phyloP scores from a whole-genome alignment of 2,113 vertebrate genomes.

The Silurus glanis region DNA sequence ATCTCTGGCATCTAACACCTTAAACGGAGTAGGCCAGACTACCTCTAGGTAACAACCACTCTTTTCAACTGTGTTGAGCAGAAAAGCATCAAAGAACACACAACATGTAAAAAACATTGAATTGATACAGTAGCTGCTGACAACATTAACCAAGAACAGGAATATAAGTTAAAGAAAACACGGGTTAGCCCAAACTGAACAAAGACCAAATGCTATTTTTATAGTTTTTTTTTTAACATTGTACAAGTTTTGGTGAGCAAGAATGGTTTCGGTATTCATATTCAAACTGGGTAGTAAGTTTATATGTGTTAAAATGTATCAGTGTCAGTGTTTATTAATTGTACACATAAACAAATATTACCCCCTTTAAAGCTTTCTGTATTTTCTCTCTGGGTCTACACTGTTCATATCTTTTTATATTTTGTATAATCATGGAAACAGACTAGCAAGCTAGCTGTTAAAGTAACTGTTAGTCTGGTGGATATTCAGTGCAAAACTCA shows the following conservation, averaged over 20 bases:
- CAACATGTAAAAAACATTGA: not conserved
- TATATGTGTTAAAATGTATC: not conserved
- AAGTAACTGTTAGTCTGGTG: too few species aligned
- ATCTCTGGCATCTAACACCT: not conserved
- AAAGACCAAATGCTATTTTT: not conserved
- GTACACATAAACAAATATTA: not conserved
- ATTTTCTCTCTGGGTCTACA: not conserved
- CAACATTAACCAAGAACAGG: not conserved
- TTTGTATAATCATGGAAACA: not conserved
- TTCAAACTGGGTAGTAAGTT: not conserved
- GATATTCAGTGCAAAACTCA: not conserved
- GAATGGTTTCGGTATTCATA: not conserved
- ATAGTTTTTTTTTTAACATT: not conserved
- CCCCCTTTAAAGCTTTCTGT: not conserved
- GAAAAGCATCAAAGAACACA: not conserved
- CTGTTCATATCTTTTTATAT: not conserved
- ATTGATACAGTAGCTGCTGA: not conserved
- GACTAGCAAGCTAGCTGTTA: not conserved
- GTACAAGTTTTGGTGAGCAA: not conserved
- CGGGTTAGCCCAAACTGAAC: not conserved
- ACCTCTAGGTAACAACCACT: not conserved
- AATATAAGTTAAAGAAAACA: not conserved
- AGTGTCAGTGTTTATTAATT: not conserved
- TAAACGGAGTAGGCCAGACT: not conserved
- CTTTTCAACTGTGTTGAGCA: not conserved